Percentiles rank a stretch among this genome's conserved stretches.
These are phyloP conservation scores for Loris lydekkerianus DNA, from an alignment of 2,797 vertebrate species.

Conservation along the genomic window DNA sequence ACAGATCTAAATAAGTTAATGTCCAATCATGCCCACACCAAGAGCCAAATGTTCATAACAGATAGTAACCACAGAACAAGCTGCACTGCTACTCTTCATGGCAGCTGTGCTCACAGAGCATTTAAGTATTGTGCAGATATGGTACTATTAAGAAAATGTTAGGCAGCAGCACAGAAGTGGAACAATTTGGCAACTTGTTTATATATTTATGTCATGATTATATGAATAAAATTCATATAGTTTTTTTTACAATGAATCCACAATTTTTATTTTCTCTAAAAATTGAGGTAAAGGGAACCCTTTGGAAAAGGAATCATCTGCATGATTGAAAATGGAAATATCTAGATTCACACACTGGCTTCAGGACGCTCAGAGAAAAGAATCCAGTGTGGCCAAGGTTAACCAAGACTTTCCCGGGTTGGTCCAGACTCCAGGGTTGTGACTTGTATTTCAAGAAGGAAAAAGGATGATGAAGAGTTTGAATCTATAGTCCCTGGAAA, in stretches of 20 bases:
- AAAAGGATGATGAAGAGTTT: not conserved
- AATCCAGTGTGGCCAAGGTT: not conserved
- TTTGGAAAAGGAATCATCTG: constrained; percentile 19
- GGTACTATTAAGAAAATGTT: not conserved
- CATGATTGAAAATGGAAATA: not conserved
- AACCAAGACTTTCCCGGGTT: not conserved
- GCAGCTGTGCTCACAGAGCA: not conserved
- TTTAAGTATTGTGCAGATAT: not conserved
- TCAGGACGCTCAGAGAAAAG: constrained; percentile 1
- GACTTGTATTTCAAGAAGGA: constrained; percentile 13
- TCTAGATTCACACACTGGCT: not conserved
- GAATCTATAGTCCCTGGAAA: not conserved
- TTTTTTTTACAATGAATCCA: not conserved
- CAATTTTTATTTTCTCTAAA: constrained; percentile 74
- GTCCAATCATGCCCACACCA: not conserved
- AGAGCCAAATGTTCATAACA: not conserved
- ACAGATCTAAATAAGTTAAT: not conserved
- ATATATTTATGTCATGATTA: not conserved
- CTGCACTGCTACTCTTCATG: not conserved
- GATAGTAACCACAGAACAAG: not conserved
- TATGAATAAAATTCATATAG: not conserved
- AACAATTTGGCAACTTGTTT: not conserved
- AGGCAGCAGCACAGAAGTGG: not conserved
- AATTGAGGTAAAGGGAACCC: constrained; percentile 34
- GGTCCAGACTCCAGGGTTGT: not conserved